phyloP scores from a whole-genome alignment of 2,888 invertebrate species.

The Philereme transversata region DNA sequence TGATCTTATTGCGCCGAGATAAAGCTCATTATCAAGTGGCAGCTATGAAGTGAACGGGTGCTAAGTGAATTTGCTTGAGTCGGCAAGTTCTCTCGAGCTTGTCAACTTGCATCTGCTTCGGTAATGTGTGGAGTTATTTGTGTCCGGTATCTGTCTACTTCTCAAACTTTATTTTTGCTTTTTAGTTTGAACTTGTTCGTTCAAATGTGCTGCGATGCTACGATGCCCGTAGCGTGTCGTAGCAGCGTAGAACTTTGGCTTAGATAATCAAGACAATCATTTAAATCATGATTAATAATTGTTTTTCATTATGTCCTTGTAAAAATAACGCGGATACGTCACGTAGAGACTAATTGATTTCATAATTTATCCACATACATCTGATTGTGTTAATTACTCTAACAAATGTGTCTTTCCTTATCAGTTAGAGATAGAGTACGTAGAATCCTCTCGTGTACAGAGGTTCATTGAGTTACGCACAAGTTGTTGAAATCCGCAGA shows the following conservation, averaged over 20 bases:
- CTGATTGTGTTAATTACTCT: too few species aligned
- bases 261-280: neutral
- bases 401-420: too few species aligned
- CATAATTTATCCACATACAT: too few species aligned
- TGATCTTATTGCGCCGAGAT: constrained; percentile 13
- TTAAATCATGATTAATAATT: too few species aligned
- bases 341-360: too few species aligned
- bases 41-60: neutral
- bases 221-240: neutral
- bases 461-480: constrained; percentile 8
- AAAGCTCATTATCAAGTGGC: constrained; percentile 19
- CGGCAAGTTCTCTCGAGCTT: constrained; percentile 15
- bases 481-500: constrained; percentile 5
- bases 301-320: too few species aligned
- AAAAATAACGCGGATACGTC: too few species aligned
- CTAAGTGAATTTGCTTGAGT: constrained; percentile 30
- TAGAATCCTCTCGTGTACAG: neutral
- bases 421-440: too few species aligned
- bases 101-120: constrained; percentile 19
- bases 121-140: neutral
- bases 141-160: neutral
- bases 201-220: neutral
- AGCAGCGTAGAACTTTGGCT: neutral
- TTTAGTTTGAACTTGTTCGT: neutral
- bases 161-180: constrained; percentile 13